Evolutionary conservation across 1,140 invertebrate species (phyloP).

Genomic region (Pristionchus pacificus): DNA sequence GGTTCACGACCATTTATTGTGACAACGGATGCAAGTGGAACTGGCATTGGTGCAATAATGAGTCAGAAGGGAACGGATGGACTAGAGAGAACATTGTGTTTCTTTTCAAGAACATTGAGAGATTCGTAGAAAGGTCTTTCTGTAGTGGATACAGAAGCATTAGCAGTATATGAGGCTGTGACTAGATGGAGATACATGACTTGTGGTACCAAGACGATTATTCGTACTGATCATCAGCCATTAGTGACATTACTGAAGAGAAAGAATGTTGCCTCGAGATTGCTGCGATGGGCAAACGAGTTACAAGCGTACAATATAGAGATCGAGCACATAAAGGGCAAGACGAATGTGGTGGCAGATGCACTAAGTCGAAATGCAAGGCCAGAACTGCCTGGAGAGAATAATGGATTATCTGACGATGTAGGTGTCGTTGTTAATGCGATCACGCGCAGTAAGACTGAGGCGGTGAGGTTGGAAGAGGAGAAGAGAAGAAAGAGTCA

Average conservation of each 20-base stretch:
- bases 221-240: background rate
- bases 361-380: background rate
- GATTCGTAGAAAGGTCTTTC: too few relatives aligned
- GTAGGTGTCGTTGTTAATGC: too few relatives aligned
- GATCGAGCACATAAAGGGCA: background rate
- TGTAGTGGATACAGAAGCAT: too few relatives aligned
- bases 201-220: background rate
- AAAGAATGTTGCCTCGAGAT: background rate
- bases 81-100: constrained; percentile 21
- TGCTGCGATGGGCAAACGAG: background rate
- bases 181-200: background rate
- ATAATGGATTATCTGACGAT: too few relatives aligned
- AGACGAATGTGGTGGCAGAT: background rate
- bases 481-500: too few relatives aligned
- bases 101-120: constrained; percentile 17
- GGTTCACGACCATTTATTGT: constrained; percentile 27
- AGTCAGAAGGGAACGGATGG: constrained; percentile 30
- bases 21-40: too few relatives aligned
- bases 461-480: too few relatives aligned
- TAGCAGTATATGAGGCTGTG: constrained; percentile 8
- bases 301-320: too few relatives aligned
- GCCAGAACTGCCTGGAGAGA: too few relatives aligned
- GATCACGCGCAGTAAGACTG: too few relatives aligned
- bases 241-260: constrained; percentile 1
- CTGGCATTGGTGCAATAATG: too few relatives aligned